phyloP scores from a whole-genome alignment of 1,140 invertebrate genomes.

The Lepidurus arcticus region DNA sequence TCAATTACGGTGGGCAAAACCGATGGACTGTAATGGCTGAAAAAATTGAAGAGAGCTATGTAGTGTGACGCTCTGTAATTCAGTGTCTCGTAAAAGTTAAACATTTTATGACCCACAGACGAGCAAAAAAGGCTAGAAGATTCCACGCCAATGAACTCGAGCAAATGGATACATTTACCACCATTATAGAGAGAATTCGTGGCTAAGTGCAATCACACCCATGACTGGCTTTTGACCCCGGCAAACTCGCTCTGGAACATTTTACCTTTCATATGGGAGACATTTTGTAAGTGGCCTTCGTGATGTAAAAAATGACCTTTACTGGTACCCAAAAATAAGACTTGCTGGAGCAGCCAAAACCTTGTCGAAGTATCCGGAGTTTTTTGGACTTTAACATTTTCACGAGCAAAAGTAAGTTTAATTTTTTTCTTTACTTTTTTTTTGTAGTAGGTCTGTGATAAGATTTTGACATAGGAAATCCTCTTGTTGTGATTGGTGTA shows the following conservation, averaged over 20 bases:
- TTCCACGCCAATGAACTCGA: slow-evolving; percentile 21
- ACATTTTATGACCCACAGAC: neutral
- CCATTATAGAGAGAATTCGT: neutral
- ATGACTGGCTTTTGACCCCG: slow-evolving; percentile 7
- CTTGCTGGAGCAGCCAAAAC: neutral
- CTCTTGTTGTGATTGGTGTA: too few relatives aligned
- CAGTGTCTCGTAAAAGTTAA: neutral
- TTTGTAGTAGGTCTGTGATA: too few relatives aligned
- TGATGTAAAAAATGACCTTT: neutral
- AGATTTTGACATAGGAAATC: too few relatives aligned
- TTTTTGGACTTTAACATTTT: too few relatives aligned
- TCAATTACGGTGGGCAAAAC: too few relatives aligned
- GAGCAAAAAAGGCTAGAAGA: neutral
- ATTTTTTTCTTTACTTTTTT: too few relatives aligned
- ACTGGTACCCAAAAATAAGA: too few relatives aligned
- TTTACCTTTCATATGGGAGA: neutral
- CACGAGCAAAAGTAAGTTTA: too few relatives aligned
- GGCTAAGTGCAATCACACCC: neutral
- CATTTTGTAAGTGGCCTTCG: neutral
- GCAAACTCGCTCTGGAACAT: slow-evolving; percentile 3
- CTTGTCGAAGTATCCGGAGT: too few relatives aligned
- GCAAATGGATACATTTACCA: neutral
- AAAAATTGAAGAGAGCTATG: neutral
- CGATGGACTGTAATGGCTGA: neutral
- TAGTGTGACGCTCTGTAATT: neutral